Base-by-base conservation (phyloP, 2,113 vertebrate genomes). In the Caretta caretta region DNA sequence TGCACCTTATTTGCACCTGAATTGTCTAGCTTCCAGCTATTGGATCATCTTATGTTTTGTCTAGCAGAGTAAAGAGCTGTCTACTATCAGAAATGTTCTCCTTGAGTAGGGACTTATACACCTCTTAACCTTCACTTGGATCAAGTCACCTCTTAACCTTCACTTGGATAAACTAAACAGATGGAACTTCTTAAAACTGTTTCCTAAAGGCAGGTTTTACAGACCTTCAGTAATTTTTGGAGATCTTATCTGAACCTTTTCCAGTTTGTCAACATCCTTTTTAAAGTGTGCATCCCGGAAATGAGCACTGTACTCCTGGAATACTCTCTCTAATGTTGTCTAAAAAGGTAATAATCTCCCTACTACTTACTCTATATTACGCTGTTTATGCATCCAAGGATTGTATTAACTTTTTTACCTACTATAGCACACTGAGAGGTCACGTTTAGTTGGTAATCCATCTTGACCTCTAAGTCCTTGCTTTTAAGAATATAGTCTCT, bases 151-250 rank as follows among this genome's bases (percentile, higher is more conserved):
- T 35, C 49, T 78, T 27, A 3, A 24, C 31, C 42, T 75, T n/a
- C 59, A 5, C 25, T 25, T 9, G 46, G 46, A 49, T 53, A 62
- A 78, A 27, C 16, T 0, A 53, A 84, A 19, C 24, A 48, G 51
- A 17, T 22, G 22, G 82, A 11, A 72, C 8, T 72, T 10, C 65
- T 48, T 5, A 6, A 59, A 48, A 35, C 57, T 46, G 14, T 27
- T 22, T 22, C 17, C 3, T 8, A 1, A 4, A 3, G 49, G 42
- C 11, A 3, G 25, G 53, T 65, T 16, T 42, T 85, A 6, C 59
- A 46, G 69, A 10, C 27, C 19, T 6, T 2, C 0, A n/a, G 0
- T 5, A 49, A 29, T 38, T n/a, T 10, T 25, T 59, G 6, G n/a
- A 31, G 27, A n/a, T 5, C 92, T 35, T 8, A 31, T 4, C 49